Evolutionary conservation across 2,888 invertebrate species (phyloP).

Genomic region (Nomada hirtipes): DNA sequence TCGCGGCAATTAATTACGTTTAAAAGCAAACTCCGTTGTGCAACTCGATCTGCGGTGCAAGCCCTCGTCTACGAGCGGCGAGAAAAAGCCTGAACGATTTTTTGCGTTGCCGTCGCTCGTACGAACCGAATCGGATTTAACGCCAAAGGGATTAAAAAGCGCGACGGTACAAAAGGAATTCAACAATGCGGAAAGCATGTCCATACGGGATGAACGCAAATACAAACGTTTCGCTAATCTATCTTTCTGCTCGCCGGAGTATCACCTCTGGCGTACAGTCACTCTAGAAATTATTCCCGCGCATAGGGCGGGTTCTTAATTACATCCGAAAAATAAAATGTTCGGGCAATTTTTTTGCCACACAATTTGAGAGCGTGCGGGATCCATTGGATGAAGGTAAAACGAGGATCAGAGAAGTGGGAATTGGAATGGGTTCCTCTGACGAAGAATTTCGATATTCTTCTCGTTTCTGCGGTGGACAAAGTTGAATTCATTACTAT

Average conservation of each 20-base stretch:
- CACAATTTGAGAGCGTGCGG: too few species aligned
- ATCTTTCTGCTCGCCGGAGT: slow-evolving; percentile 14
- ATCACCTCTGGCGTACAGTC: slow-evolving; percentile 12
- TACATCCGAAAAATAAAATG: too few species aligned
- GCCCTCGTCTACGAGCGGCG: not conserved
- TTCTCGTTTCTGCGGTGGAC: too few species aligned
- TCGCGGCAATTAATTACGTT: slow-evolving; percentile 16
- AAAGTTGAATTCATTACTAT: too few species aligned
- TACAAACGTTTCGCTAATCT: slow-evolving; percentile 24
- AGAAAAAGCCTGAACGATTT: slow-evolving; percentile 2
- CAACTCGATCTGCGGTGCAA: not conserved
- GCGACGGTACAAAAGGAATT: slow-evolving; percentile 12
- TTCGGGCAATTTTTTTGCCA: too few species aligned
- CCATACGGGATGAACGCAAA: slow-evolving; percentile 46
- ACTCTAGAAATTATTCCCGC: too few species aligned
- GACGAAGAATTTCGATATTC: too few species aligned
- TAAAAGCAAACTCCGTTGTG: not conserved
- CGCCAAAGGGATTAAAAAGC: slow-evolving; percentile 27
- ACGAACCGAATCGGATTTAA: slow-evolving; percentile 30
- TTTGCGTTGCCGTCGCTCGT: not conserved
- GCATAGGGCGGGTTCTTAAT: too few species aligned
- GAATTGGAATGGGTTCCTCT: too few species aligned
- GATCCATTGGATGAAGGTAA: too few species aligned
- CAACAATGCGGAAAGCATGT: slow-evolving; percentile 24
- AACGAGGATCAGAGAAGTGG: too few species aligned